These are phyloP conservation scores for Gonioctena quinquepunctata DNA, from an alignment of 1,140 invertebrate species.

Conservation along the genomic window DNA sequence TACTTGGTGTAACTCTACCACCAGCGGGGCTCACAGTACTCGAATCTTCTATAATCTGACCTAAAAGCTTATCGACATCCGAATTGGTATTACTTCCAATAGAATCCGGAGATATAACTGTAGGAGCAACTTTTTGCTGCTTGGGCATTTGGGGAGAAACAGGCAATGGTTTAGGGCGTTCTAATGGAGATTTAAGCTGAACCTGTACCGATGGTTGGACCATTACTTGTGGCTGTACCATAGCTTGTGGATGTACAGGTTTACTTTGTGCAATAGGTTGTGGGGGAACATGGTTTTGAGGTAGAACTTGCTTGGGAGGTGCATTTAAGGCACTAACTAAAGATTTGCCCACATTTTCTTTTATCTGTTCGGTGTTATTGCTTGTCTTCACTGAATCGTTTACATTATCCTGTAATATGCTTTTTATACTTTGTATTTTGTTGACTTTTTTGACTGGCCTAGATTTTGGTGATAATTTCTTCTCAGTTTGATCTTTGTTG, in stretches of 20 bases:
- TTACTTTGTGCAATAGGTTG: constrained; percentile 25
- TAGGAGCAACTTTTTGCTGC: constrained; percentile 20
- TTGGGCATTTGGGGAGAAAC: constrained; percentile 11
- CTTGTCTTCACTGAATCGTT: constrained; percentile 24
- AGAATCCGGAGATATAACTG: constrained; percentile 21
- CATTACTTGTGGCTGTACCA: constrained; percentile 32
- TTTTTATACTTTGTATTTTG: constrained; percentile 31
- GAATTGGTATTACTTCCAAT: constrained; percentile 44
- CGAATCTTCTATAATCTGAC: constrained; percentile 54
- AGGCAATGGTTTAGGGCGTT: constrained; percentile 7
- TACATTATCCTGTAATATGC: constrained; percentile 30
- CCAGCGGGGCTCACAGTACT: constrained; percentile 33
- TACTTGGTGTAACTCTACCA: constrained; percentile 1
- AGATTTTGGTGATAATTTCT: constrained; percentile 51
- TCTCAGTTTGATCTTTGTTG: constrained; percentile 43
- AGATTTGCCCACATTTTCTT: constrained; percentile 30
- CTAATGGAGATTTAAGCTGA: constrained; percentile 4
- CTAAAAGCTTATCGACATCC: constrained; percentile 58
- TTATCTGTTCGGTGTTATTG: constrained; percentile 25
- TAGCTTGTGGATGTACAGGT: constrained; percentile 33
- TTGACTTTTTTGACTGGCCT: constrained; percentile 46
- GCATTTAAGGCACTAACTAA: constrained; percentile 30
- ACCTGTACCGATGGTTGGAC: constrained; percentile 35
- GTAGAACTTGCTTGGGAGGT: constrained; percentile 33
- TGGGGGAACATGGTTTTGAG: constrained; percentile 39